Base-by-base conservation (phyloP, 2,113 vertebrate species). In the Craseonycteris thonglongyai region DNA sequence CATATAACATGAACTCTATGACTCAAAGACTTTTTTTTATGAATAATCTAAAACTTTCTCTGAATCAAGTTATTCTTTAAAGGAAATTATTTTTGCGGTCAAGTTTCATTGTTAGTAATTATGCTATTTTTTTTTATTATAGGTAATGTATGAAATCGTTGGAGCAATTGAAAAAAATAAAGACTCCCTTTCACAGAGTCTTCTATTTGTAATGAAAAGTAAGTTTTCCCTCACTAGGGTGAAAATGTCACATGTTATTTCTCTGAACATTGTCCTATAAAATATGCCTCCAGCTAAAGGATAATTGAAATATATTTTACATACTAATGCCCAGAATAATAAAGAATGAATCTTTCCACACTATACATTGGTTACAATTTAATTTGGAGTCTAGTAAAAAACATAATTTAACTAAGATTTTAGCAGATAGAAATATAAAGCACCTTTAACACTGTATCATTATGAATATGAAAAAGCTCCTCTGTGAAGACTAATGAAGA, bases 181-280 rank as follows among this genome's bases (percentile, higher is more conserved):
- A 98, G 99, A 99, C 97, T 98, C 98, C 72, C 98, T 99, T 95
- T 99, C 99, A 74, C 99, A 99, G 98, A 99, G 99, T 98, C 98
- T 99, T 94, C 15, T 99, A 71, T 99, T 99, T 98, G 98, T 99
- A 66, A 99, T 99, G 99, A 99, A 99, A 98, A 99, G 99, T 99
- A 99, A 97, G 98, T 95, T 22, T 33, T 88, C 91, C 26, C 45
- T 9, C 7, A 45, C 59, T 16, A 26, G 72, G 28, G 79, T 96
- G 95, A 95, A 96, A 94, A 86, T 54, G 80, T 79, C 65, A 71
- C 45, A 9, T 85, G 65, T 72, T 54, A 28, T 56, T 93, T 74
- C 66, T 91, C 91, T 96, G 49, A 54, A 86, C 87, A 61, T 66
- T 33, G 3, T 93, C 94, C 91, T 94, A 47, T 74, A 24, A 96